Percentiles rank a stretch among this genome's conserved stretches.
phyloP scores from a whole-genome alignment of 2,797 vertebrate species.

The Alectoris magna region DNA sequence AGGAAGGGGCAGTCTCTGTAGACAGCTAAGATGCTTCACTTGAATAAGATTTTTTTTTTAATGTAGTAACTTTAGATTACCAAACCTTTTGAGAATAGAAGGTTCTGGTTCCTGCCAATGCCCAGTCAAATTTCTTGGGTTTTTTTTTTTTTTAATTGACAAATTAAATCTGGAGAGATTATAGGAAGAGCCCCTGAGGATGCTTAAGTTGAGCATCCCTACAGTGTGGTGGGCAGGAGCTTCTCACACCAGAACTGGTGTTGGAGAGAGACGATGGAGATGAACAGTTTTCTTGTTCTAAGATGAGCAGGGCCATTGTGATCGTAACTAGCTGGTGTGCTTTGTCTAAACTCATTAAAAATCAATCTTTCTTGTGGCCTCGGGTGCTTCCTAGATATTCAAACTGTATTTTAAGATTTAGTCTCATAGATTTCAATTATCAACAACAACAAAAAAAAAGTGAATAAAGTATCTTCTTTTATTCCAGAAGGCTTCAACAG shows the following conservation, averaged over 20 bases:
- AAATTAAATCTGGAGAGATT: not conserved
- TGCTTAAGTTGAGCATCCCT: not conserved
- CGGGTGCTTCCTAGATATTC: not conserved
- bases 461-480: not conserved
- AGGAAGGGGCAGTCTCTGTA: accelerated
- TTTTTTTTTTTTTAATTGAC: not conserved
- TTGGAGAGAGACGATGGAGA: not conserved
- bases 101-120: not conserved
- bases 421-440: not conserved
- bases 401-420: not conserved
- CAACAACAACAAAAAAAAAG: not conserved
- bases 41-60: not conserved
- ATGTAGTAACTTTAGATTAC: too few species aligned
- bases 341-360: slow-evolving; percentile 17
- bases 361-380: not conserved
- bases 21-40: not conserved
- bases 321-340: not conserved
- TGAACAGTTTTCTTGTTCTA: not conserved
- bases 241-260: not conserved
- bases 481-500: not conserved
- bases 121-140: not conserved
- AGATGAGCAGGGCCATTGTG: not conserved
- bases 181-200: not conserved
- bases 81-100: not conserved
- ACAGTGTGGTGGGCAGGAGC: too few species aligned